Evolutionary conservation across 2,888 invertebrate genomes (phyloP).

Genomic region (Trissolcus japonicus): DNA sequence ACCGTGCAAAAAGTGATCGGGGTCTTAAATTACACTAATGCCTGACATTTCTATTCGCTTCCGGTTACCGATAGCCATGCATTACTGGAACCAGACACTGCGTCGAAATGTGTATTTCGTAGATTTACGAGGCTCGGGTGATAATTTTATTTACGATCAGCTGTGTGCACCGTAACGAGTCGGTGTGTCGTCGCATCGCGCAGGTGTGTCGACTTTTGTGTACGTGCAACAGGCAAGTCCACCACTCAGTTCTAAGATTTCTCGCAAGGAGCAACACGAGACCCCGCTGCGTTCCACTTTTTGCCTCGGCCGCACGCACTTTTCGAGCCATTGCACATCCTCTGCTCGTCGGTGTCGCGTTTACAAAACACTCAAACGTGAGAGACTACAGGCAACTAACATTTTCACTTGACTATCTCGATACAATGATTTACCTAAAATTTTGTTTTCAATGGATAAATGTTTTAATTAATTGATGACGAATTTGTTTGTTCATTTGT

Average conservation of each 20-base stretch:
- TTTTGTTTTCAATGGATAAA: too few relatives aligned
- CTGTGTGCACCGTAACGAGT: constrained; percentile 15
- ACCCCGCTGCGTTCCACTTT: constrained; percentile 39
- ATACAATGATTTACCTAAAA: too few relatives aligned
- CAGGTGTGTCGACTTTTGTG: too few relatives aligned
- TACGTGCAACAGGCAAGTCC: too few relatives aligned
- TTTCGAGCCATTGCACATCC: constrained; percentile 30
- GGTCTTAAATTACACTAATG: neutral
- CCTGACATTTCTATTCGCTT: neutral
- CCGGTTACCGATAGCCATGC: neutral
- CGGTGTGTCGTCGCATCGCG: neutral
- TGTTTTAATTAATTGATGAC: too few relatives aligned
- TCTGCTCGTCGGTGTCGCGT: too few relatives aligned
- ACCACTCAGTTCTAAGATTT: constrained; percentile 32
- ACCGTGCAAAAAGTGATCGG: too few relatives aligned
- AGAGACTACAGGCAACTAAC: neutral
- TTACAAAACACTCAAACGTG: neutral
- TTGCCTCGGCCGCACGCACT: constrained; percentile 34
- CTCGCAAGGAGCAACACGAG: constrained; percentile 36
- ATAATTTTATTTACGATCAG: constrained; percentile 23
- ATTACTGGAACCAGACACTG: neutral
- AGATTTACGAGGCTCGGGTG: constrained; percentile 5
- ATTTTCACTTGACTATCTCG: too few relatives aligned
- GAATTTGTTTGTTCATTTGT: too few relatives aligned
- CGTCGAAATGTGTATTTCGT: constrained; percentile 5